phyloP scores from a whole-genome alignment of 2,888 invertebrate species.

The Protophormia terraenovae region DNA sequence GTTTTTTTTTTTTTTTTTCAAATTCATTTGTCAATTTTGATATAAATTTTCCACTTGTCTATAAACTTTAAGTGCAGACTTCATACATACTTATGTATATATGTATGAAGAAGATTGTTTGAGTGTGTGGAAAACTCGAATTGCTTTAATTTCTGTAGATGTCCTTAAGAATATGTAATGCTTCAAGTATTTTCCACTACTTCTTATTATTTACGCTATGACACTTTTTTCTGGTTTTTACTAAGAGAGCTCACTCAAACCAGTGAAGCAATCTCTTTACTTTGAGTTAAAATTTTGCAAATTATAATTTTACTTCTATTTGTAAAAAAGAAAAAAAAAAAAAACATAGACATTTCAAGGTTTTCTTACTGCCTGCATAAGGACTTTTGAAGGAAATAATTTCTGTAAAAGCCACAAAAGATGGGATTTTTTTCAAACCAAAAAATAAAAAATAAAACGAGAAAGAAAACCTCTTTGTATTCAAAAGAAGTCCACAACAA shows the following conservation, averaged over 20 bases:
- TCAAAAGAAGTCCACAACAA: not conserved
- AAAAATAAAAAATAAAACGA: not conserved
- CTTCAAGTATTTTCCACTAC: not conserved
- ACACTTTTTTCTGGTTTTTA: no score
- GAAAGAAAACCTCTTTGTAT: not conserved
- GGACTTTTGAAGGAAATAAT: not conserved
- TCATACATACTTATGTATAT: no score
- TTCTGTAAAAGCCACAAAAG: slow-evolving; percentile 9
- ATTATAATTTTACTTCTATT: not conserved
- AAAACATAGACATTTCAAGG: slow-evolving; percentile 51
- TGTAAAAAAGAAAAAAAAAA: not conserved
- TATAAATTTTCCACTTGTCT: no score
- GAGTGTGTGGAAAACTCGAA: no score
- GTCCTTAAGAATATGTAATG: no score
- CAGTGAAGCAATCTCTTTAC: not conserved
- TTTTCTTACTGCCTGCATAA: not conserved
- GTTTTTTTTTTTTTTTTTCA: no score
- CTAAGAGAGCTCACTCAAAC: not conserved
- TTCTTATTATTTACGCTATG: no score
- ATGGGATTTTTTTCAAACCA: not conserved
- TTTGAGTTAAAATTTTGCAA: not conserved
- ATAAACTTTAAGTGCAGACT: no score
- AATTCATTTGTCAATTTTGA: no score
- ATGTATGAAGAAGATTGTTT: no score
- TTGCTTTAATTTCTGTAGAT: no score